Evolutionary conservation across 2,888 invertebrate species (phyloP), one percentile per base, ranked within the genome.

Genomic region (Halictus quadricinctus): DNA sequence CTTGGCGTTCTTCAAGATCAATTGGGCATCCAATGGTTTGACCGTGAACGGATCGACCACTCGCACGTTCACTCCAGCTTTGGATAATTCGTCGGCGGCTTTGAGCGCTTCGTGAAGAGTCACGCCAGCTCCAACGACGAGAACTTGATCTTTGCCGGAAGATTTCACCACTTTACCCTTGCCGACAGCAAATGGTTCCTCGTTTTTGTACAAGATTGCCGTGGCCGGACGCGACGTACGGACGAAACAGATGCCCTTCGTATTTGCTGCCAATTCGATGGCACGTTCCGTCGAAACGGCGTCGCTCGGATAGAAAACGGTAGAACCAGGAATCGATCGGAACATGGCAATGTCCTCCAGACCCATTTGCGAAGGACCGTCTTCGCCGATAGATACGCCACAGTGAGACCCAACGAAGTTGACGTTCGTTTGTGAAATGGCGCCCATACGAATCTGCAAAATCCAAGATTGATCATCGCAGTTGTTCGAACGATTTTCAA

Each of bases 301-400:
- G 95, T 99, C 99, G 64, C 95, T 95, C 73, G 97, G 97, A 92
- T 97, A 97, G 95, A 97, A 97, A 12, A 97, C 95, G 1, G 97
- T 97, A 87, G 96, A 96, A 84, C 97, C 97, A 79, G 99, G 98
- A 88, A 99, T 96, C 7, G 98, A 95, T 69, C 99, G 96, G 97
- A 99, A 99, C 96, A 99, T 96, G 1, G 99, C 98, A 83, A 99
- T 95, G 95, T 99, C 99, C 95, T 99, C 99, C n/a, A 99, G 96
- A 7, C 98, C 99, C 99, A 99, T 99, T 95, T 99, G 99, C 81
- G 98, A 98, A 29, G 99, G 99, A 0, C 99, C 99, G 95, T 99
- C 99, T 95, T 99, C 99, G 54, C 99, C 99, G 95, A 99, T 99
- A 93, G 98, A 98, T 41, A 99, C 97, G 70, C 99, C 99, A 95